Percentiles rank a stretch among this genome's conserved stretches.
Conservation (phyloP, 1,140 invertebrate species). For the Agrypnia vestita region DNA sequence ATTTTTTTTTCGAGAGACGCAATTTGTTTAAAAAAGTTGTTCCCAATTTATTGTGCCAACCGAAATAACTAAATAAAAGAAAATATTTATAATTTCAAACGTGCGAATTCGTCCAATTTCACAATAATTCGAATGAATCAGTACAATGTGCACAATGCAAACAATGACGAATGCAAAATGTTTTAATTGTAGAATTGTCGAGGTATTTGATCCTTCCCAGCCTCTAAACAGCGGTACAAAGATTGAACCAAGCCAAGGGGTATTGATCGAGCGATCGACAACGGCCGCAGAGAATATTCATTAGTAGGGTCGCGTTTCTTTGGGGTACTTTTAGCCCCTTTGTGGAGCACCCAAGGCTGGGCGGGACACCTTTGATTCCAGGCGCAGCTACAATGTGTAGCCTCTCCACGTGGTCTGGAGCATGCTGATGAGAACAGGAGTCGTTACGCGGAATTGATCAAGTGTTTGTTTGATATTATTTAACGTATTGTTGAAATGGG, state of each 20-base stretch:
- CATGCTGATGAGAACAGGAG: conserved; percentile 28
- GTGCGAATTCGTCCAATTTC: conserved; percentile 7
- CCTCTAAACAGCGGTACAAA: conserved; percentile 19
- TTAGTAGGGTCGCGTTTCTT: conserved; percentile 9
- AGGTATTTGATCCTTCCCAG: background rate
- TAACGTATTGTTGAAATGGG: no score
- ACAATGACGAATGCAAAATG: background rate
- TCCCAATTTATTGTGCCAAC: no score
- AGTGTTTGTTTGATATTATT: background rate
- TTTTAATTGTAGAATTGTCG: conserved; percentile 19
- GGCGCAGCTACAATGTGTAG: background rate
- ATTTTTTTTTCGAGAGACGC: no score
- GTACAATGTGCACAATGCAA: conserved; percentile 10
- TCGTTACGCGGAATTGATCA: conserved; percentile 10
- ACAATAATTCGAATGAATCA: background rate
- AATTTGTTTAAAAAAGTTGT: no score
- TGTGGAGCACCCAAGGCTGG: conserved; percentile 19
- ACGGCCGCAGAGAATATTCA: conserved; percentile 9
- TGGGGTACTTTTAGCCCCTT: conserved; percentile 1
- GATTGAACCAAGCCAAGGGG: background rate
- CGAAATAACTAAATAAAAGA: no score
- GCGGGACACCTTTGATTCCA: conserved; percentile 15
- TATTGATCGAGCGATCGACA: conserved; percentile 35
- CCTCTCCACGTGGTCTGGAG: background rate
- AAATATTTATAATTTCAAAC: background rate